Evolutionary conservation across 2,113 vertebrate species (phyloP).

Genomic region (Zosterops borbonicus): DNA sequence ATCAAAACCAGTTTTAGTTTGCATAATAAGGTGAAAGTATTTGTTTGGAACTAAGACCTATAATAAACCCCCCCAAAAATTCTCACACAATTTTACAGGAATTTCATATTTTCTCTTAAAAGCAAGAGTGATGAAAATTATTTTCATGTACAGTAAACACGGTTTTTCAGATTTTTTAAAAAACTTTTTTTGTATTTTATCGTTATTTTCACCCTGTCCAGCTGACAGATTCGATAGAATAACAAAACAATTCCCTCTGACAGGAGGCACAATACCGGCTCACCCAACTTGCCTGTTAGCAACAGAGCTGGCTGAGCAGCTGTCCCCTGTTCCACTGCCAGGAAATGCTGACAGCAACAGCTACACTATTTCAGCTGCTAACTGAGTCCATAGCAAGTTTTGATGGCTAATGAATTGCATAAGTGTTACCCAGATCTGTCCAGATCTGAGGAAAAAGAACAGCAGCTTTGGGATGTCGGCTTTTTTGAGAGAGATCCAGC

Average conservation of each 20-base stretch:
- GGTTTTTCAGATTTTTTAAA: neutral
- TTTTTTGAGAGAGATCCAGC: neutral
- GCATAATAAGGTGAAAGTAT: neutral
- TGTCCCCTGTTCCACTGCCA: constrained; percentile 38
- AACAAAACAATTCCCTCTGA: constrained; percentile 5
- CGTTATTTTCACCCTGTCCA: neutral
- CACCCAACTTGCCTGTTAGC: neutral
- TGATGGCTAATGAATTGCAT: constrained; percentile 15
- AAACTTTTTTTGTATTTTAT: neutral
- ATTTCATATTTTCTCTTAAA: neutral
- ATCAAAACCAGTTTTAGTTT: constrained; percentile 2
- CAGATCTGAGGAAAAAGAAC: neutral
- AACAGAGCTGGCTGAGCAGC: constrained; percentile 51
- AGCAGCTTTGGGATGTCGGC: neutral
- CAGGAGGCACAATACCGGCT: constrained; percentile 15
- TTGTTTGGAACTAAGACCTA: neutral
- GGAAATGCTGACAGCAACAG: constrained; percentile 53
- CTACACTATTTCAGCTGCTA: constrained; percentile 30
- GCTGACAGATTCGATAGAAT: neutral
- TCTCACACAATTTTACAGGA: neutral
- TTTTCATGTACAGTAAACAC: neutral
- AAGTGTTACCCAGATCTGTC: constrained; percentile 17
- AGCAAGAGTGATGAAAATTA: neutral
- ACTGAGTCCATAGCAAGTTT: neutral
- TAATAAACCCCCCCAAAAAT: neutral